Conservation (phyloP, 2,888 invertebrate species). For the Philereme vetulata region DNA sequence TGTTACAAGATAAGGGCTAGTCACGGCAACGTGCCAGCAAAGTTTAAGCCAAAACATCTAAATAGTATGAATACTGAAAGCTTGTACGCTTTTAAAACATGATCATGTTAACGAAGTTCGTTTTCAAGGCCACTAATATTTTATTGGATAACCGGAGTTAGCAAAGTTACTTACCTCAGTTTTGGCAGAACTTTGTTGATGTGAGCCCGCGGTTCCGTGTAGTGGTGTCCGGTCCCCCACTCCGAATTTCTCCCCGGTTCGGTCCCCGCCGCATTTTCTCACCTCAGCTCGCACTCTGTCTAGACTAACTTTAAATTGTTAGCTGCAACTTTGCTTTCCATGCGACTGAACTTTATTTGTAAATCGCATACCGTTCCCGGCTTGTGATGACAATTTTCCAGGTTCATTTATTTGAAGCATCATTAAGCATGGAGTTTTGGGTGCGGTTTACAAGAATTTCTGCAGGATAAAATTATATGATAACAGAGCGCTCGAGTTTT, state of each 20-base stretch:
- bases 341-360: slow-evolving; percentile 70
- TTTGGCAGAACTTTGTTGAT: slow-evolving; percentile 62
- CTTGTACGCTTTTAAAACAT: not conserved
- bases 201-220: slow-evolving; percentile 45
- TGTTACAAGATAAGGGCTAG: slow-evolving; percentile 1
- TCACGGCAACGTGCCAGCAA: slow-evolving; percentile 5
- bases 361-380: slow-evolving; percentile 59
- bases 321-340: slow-evolving; percentile 68
- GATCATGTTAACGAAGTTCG: slow-evolving; percentile 2
- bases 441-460: slow-evolving; percentile 3
- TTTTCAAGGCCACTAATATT: slow-evolving; percentile 18
- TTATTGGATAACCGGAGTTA: slow-evolving; percentile 47
- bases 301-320: slow-evolving; percentile 78
- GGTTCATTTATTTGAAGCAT: slow-evolving; percentile 43
- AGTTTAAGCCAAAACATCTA: not conserved
- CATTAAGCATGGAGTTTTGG: slow-evolving; percentile 26
- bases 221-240: slow-evolving; percentile 49
- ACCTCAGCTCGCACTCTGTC: slow-evolving; percentile 63
- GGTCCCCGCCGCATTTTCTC: slow-evolving; percentile 59
- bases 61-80: not conserved
- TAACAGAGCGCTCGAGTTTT: not conserved
- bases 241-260: slow-evolving; percentile 38
- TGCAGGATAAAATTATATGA: not conserved
- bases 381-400: slow-evolving; percentile 57
- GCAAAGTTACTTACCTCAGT: slow-evolving; percentile 58